Percentiles rank a stretch among this genome's conserved stretches.
Evolutionary conservation across 2,113 vertebrate species (phyloP).

Genomic region (Microtus richardsoni): DNA sequence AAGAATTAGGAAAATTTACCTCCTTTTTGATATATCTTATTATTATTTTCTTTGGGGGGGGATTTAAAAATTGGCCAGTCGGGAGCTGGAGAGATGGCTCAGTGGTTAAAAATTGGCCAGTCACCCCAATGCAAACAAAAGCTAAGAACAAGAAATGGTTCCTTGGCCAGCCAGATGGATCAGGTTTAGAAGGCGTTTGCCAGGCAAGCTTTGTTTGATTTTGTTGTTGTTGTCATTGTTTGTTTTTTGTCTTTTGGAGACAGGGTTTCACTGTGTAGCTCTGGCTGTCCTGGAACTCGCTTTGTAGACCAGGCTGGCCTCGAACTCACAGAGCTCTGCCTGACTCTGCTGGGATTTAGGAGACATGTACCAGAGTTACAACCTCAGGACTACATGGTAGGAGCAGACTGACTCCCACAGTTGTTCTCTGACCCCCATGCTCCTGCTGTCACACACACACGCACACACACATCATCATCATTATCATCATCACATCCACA

Average conservation of each 20-base stretch:
- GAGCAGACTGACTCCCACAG: background rate
- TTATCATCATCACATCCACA: background rate
- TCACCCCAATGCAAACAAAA: background rate
- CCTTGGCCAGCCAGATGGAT: background rate
- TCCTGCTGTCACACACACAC: background rate
- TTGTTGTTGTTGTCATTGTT: no score
- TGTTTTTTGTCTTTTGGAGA: no score
- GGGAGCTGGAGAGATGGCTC: no score
- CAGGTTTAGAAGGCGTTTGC: background rate
- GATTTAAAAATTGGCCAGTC: background rate
- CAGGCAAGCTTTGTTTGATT: background rate
- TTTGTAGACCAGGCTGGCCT: no score
- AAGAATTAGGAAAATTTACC: slow-evolving; percentile 15
- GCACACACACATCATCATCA: background rate
- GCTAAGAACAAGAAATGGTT: background rate
- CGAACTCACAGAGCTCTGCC: no score
- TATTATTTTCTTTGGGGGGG: slow-evolving; percentile 17
- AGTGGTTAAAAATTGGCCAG: background rate
- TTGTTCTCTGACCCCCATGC: background rate
- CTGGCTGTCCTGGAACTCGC: no score
- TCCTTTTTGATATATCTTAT: background rate
- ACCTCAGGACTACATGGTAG: background rate
- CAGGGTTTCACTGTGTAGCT: no score
- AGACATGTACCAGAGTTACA: background rate
- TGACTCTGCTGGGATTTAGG: no score